Conservation (phyloP, 1,140 invertebrate genomes). For the Pseudomyrmex sp. region DNA sequence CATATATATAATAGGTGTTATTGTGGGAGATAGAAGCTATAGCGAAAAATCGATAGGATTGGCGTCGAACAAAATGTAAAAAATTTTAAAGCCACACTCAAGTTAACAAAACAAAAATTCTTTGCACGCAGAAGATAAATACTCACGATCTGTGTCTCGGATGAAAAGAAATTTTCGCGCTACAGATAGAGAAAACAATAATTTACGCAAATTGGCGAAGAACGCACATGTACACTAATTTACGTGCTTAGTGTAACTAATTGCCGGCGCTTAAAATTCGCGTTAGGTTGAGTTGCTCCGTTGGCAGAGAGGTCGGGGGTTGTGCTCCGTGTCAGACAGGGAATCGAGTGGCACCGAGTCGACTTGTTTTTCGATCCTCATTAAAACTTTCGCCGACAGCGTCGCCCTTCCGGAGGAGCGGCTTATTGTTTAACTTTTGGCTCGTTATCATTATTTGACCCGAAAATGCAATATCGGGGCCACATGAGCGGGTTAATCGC, state of each 20-base stretch:
- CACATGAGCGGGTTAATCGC: constrained; percentile 60
- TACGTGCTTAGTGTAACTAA: constrained; percentile 14
- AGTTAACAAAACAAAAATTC: too few species aligned
- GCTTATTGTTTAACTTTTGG: constrained; percentile 65
- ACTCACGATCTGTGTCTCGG: not conserved
- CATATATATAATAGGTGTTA: constrained; percentile 2
- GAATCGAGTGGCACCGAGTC: not conserved
- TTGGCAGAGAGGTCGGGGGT: not conserved
- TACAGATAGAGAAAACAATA: not conserved
- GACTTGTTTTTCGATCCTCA: constrained; percentile 44
- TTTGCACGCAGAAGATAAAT: not conserved
- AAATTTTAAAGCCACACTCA: not conserved
- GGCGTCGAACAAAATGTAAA: not conserved
- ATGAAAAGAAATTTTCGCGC: too few species aligned
- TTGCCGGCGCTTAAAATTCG: not conserved
- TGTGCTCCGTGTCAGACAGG: not conserved
- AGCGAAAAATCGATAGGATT: not conserved
- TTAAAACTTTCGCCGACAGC: constrained; percentile 59
- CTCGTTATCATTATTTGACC: constrained; percentile 61
- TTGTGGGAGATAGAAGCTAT: not conserved
- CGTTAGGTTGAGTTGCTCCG: not conserved
- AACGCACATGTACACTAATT: not conserved
- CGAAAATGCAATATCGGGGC: constrained; percentile 55
- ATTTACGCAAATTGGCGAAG: not conserved
- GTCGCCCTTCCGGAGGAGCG: constrained; percentile 13